Evolutionary conservation across 2,797 vertebrate genomes (phyloP), one percentile per base, ranked within the genome.

Genomic region (Taenioides sp.): DNA sequence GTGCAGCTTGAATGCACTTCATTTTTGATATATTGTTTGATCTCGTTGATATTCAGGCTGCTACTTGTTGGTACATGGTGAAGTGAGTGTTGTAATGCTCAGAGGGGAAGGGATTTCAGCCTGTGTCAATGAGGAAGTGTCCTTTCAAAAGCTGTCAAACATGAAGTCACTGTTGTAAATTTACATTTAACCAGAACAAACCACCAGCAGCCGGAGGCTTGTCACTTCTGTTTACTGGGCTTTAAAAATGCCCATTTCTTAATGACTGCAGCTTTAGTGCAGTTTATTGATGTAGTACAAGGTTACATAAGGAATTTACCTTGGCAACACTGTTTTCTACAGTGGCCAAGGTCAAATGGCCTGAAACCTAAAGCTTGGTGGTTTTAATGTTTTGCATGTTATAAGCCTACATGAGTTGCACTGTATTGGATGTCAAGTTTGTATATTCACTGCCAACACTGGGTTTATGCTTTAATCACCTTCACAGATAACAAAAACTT

Each of bases 111-210:
- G 70, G 70, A 22, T 69, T 58, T 58, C 20, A n/a, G 27, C 60
- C 40, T 71, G 25, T 17, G 59, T 1, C 0, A 54, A 78, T 43
- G 43, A 17, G 78, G 74, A 85, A 84, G 74, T 79, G 18, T 2
- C 6, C 0, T 25, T 27, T 1, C 10, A 2, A 60, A 3, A 61
- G 74, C 20, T 54, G 17, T n/a, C 18, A 20, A 31, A 55, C 49
- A 28, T 17, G 25, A 9, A 65, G 4, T 7, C 7, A 23, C 25
- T 49, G n/a, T 50, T 50, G 10, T 54, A 52, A n/a, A 47, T 64
- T 22, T 64, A 9, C 37, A 47, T 47, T 43, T 43, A 16, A 37
- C 34, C 34, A 37, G 34, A 61, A 63, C 60, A 62, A 40, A 22
- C 12, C 2, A 14, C 11, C 37, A n/a, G 22, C n/a, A 3, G 12